phyloP scores from a whole-genome alignment of 2,888 invertebrate genomes.

The Muschampia plurimacula region DNA sequence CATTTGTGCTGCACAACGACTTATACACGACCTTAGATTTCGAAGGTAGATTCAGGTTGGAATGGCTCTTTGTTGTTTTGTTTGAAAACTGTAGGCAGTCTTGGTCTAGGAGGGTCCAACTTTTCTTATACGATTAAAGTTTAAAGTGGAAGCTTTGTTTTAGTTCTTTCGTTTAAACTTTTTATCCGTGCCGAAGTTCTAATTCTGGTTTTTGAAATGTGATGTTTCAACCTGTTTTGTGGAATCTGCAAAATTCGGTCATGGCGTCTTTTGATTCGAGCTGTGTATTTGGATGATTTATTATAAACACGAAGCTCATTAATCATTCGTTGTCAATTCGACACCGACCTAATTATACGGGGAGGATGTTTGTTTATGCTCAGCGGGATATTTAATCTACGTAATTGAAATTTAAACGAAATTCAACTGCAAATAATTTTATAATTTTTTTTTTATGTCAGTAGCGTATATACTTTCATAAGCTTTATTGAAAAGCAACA shows the following conservation, averaged over 20 bases:
- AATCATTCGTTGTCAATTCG: slow-evolving; percentile 75
- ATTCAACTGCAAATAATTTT: background rate
- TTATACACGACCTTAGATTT: background rate
- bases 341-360: slow-evolving; percentile 66
- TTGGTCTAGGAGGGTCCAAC: slow-evolving; percentile 15
- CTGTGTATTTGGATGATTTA: slow-evolving; percentile 34
- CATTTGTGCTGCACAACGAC: no score
- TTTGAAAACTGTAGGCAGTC: slow-evolving; percentile 15
- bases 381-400: slow-evolving; percentile 36
- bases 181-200: slow-evolving; percentile 8
- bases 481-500: no score
- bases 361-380: slow-evolving; percentile 34
- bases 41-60: slow-evolving; percentile 7
- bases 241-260: slow-evolving; percentile 28
- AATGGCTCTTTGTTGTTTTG: slow-evolving; percentile 15
- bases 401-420: slow-evolving; percentile 27
- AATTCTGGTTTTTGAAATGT: slow-evolving; percentile 6
- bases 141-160: slow-evolving; percentile 36
- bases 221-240: slow-evolving; percentile 12
- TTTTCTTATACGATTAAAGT: slow-evolving; percentile 21
- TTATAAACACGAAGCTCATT: slow-evolving; percentile 56
- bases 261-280: slow-evolving; percentile 30
- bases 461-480: no score
- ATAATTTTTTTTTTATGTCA: no score
- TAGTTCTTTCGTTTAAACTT: slow-evolving; percentile 33